Evolutionary conservation across 2,888 invertebrate genomes (phyloP).

Genomic region (Nomada fabriciana): DNA sequence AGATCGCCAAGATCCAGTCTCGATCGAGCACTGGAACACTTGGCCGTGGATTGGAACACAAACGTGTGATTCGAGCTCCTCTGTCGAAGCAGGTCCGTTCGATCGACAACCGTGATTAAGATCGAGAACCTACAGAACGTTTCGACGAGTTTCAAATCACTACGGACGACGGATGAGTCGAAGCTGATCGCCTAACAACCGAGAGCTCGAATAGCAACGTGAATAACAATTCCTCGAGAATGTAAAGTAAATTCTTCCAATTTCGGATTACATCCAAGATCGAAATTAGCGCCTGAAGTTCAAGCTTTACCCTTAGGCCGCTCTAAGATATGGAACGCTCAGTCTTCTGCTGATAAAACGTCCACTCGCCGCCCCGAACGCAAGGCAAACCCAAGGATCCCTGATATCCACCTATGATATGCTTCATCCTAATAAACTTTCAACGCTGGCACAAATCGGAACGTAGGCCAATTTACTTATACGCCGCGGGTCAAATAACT

Average conservation of each 20-base stretch:
- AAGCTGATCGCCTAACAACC: neutral
- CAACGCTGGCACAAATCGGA: neutral
- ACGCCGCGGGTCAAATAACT: no score
- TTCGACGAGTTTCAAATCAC: neutral
- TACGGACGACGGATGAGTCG: constrained; percentile 16
- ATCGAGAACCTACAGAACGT: constrained; percentile 23
- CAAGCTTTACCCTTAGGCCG: neutral
- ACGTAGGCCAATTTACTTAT: no score
- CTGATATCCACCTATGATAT: constrained; percentile 23
- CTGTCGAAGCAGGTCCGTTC: neutral
- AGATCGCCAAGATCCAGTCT: constrained; percentile 8
- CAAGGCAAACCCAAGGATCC: constrained; percentile 16
- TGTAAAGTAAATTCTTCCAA: neutral
- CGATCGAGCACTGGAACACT: neutral
- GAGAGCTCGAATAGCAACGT: constrained; percentile 3
- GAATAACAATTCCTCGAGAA: neutral
- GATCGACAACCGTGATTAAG: neutral
- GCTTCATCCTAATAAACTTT: neutral
- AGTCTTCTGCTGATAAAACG: constrained; percentile 31
- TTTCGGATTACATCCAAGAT: neutral
- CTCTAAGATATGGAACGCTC: constrained; percentile 26
- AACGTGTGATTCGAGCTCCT: constrained; percentile 6
- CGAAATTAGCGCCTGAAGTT: neutral
- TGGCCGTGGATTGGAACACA: constrained; percentile 9
- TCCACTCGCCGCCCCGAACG: constrained; percentile 7